Percentiles rank a stretch among this genome's conserved stretches.
Conservation (phyloP, 2,797 vertebrate genomes). For the Pseudopleuronectes americanus region DNA sequence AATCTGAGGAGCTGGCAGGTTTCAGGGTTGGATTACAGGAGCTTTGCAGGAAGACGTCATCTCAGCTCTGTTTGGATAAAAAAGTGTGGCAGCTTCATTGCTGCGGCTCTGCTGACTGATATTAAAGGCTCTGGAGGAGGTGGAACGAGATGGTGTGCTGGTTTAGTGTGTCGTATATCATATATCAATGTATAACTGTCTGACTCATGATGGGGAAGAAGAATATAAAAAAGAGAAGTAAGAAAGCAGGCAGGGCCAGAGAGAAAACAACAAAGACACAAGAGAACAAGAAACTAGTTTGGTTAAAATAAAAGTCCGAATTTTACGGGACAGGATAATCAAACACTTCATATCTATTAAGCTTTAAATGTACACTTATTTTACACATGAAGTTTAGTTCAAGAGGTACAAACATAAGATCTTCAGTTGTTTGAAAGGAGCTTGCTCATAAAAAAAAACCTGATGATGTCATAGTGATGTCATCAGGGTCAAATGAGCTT, state of each 20-base stretch:
- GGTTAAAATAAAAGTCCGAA: too few relatives aligned
- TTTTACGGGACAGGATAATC: too few relatives aligned
- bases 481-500: too few relatives aligned
- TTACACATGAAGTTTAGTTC: too few relatives aligned
- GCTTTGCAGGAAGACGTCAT: constrained; percentile 61
- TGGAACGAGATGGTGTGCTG: constrained; percentile 30
- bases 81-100: constrained; percentile 59
- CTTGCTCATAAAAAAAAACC: neutral
- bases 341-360: too few relatives aligned
- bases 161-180: constrained; percentile 21
- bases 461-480: neutral
- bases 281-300: too few relatives aligned
- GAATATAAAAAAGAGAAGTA: constrained; percentile 25
- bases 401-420: too few relatives aligned
- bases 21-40: constrained; percentile 69
- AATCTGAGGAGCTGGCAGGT: constrained; percentile 55
- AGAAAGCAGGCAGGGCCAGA: constrained; percentile 21
- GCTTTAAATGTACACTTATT: too few relatives aligned
- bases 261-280: neutral
- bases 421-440: neutral
- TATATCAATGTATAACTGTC: too few relatives aligned
- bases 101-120: constrained; percentile 49
- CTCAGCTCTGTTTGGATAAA: constrained; percentile 62
- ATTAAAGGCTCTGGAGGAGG: constrained; percentile 58
- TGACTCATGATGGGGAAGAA: constrained; percentile 16